Evolutionary conservation across 2,113 vertebrate genomes (phyloP), one percentile per base, ranked within the genome.

Genomic region (Ranitomeya imitator): DNA sequence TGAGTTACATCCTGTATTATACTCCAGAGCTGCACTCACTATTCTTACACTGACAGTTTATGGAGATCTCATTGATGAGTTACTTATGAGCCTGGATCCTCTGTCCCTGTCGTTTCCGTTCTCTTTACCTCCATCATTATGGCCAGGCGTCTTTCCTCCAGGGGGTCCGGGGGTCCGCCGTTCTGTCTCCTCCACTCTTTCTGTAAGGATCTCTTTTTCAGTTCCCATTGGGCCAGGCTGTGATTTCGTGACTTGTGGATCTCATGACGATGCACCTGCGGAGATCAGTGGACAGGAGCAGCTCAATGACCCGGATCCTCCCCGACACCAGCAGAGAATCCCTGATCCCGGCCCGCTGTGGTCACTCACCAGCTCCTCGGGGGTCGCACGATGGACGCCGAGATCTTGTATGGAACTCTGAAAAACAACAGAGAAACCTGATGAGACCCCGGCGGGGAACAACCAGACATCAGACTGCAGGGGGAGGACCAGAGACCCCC

Each of bases 191-290:
- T 95, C 79, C 95, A 91, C 78, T 93, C 94, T 90, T 90, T 94
- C 89, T 85, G 93, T 86, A 93, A 85, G 18, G 93, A 91, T 90
- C 94, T 96, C 90, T 98, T 97, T 71, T 95, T 97, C 55, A 99
- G 93, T 80, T 99, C 98, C 95, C 96, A 95, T 85, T 96, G 96
- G 0, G 93, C 98, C 52, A 95, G 90, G 0, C 91, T 94, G 91
- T 93, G 96, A 90, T 99, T 98, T 91, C 95, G 97, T 6, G 98
- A 99, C 90, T 95, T 96, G 90, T 97, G 96, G 57, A 96, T 95
- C 92, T 99, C 97, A 92, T 95, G 98, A 12, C 98, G 95, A 83
- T 94, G 94, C 51, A 92, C 89, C 97, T 99, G 90, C 0, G 26
- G 4, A 23, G 16, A 9, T 16, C 0, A 11, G 13, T n/a, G n/a